Evolutionary conservation across 2,888 invertebrate species (phyloP).

Genomic region (Ypsolopha scabrella): DNA sequence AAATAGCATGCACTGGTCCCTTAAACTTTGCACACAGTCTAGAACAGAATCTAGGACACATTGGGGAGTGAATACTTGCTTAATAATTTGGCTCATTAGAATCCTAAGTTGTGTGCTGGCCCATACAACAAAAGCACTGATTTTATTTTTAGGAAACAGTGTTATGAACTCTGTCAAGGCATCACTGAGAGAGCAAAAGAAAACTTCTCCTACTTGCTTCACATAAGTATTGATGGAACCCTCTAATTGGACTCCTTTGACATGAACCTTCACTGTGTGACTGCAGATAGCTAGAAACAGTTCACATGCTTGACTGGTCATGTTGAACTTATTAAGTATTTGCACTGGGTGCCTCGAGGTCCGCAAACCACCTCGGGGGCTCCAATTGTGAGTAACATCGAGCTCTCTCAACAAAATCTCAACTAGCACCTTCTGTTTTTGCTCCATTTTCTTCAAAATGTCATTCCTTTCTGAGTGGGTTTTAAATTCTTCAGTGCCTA

Average conservation of each 20-base stretch:
- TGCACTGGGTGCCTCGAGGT: conserved; percentile 87
- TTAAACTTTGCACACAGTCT: conserved; percentile 86
- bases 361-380: conserved; percentile 89
- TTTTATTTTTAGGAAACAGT: conserved; percentile 81
- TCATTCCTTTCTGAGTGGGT: conserved; percentile 47
- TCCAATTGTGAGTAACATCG: conserved; percentile 90
- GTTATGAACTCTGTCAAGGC: conserved; percentile 72
- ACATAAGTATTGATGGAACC: conserved; percentile 85
- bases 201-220: conserved; percentile 83
- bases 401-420: conserved; percentile 90
- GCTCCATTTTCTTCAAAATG: conserved; percentile 72
- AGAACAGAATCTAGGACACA: conserved; percentile 85
- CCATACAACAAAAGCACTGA: conserved; percentile 86
- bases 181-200: conserved; percentile 85
- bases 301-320: conserved; percentile 81
- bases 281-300: conserved; percentile 85
- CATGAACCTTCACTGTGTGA: conserved; percentile 83
- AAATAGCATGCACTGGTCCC: conserved; percentile 75
- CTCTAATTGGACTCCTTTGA: conserved; percentile 84
- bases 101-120: conserved; percentile 85
- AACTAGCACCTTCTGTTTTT: conserved; percentile 81
- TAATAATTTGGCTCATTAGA: conserved; percentile 84
- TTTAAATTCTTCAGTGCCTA: conserved; percentile 48
- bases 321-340: conserved; percentile 81
- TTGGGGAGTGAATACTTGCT: conserved; percentile 92